Evolutionary conservation across 2,113 vertebrate species (phyloP).

Genomic region (Psittacus erithacus): DNA sequence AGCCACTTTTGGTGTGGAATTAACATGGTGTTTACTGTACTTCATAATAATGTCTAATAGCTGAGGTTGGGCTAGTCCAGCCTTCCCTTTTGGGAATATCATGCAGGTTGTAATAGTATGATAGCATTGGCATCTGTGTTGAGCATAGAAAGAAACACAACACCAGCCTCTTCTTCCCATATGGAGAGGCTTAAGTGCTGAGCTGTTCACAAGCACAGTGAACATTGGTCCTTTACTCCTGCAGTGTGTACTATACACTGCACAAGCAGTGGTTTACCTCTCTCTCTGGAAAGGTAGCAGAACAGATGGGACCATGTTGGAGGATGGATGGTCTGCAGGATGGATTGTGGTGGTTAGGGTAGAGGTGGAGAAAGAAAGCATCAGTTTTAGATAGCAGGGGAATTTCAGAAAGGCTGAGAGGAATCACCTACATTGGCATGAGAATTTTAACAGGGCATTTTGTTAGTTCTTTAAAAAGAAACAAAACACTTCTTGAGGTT

Average conservation of each 20-base stretch:
- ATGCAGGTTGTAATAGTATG: background rate
- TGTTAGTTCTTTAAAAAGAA: background rate
- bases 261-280: background rate
- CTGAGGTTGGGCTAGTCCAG: background rate
- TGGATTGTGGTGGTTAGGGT: background rate
- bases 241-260: fast-evolving
- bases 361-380: background rate
- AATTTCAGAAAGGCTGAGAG: background rate
- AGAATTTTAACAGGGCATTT: background rate
- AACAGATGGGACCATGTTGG: background rate
- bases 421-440: background rate
- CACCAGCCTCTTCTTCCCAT: background rate
- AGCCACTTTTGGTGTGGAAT: background rate
- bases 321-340: background rate
- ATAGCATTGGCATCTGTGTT: background rate
- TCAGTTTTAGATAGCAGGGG: background rate
- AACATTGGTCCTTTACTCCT: background rate
- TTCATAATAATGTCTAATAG: background rate
- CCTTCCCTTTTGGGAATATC: background rate
- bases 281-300: background rate
- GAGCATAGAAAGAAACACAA: background rate
- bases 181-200: background rate
- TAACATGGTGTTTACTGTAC: background rate
- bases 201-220: background rate
- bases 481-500: background rate